Conservation (phyloP, 2,113 vertebrate genomes). For the Bucco capensis region DNA sequence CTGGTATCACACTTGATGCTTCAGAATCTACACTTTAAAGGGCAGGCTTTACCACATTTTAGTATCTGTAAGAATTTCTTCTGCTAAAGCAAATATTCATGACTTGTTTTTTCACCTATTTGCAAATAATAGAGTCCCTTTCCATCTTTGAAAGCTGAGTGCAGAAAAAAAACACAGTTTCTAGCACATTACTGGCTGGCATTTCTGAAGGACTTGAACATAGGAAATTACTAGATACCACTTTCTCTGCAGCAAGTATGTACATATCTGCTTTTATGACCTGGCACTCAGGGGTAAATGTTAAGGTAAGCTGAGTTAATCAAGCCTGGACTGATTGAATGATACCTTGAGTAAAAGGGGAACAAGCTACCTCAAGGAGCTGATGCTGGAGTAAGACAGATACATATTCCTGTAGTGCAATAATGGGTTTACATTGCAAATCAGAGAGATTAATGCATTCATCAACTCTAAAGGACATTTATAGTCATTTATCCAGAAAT, state of each 20-base stretch:
- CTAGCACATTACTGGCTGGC: background rate
- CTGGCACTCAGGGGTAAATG: background rate
- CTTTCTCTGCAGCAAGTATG: background rate
- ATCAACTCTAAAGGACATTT: background rate
- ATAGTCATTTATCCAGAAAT: background rate
- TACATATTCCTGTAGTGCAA: background rate
- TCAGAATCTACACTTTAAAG: background rate
- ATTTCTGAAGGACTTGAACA: background rate
- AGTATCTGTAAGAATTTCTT: background rate
- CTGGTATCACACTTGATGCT: background rate
- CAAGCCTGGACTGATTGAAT: background rate
- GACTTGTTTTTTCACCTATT: background rate
- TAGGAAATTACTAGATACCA: background rate
- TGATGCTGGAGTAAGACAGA: background rate
- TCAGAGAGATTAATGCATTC: background rate
- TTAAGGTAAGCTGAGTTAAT: slow-evolving; percentile 7
- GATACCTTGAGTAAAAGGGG: background rate
- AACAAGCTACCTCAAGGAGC: background rate
- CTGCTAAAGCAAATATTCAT: background rate
- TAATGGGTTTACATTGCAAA: background rate
- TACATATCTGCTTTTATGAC: background rate
- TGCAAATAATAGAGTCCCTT: background rate
- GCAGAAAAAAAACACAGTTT: background rate
- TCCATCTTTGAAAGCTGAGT: background rate
- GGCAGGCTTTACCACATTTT: background rate